These are phyloP conservation scores for Myopa testacea DNA, from an alignment of 2,888 invertebrate species.

Conservation along the genomic window DNA sequence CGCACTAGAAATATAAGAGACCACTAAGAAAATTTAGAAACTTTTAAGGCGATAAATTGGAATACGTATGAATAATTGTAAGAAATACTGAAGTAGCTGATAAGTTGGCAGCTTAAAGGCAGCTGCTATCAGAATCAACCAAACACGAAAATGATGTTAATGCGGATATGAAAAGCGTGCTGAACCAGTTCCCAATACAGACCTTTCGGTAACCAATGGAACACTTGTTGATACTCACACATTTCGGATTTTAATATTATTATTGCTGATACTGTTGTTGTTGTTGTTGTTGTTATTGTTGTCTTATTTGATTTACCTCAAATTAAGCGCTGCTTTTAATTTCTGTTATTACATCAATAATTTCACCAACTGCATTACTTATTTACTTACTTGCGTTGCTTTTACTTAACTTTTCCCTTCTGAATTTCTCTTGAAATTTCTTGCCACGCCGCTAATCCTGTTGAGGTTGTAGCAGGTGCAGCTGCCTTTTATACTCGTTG, in stretches of 20 bases:
- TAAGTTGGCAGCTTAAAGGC: not conserved
- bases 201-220: not conserved
- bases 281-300: not conserved
- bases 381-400: not conserved
- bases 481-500: not conserved
- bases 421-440: not conserved
- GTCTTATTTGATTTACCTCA: conserved; percentile 8
- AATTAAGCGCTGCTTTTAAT: conserved; percentile 24
- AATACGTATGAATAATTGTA: not conserved
- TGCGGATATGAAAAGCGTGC: not conserved
- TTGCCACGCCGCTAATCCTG: not conserved
- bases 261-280: not conserved
- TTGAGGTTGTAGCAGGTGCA: not conserved
- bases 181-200: not conserved
- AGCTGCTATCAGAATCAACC: not conserved
- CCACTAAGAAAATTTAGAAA: not conserved
- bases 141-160: not conserved
- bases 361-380: not conserved
- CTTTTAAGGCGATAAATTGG: not conserved
- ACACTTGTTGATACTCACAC: not conserved
- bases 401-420: not conserved
- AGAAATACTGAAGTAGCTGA: not conserved
- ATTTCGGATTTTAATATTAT: not conserved
- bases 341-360: conserved; percentile 25
- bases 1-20: not conserved